phyloP scores from a whole-genome alignment of 2,797 vertebrate genomes.

The Pipistrellus pygmaeus region DNA sequence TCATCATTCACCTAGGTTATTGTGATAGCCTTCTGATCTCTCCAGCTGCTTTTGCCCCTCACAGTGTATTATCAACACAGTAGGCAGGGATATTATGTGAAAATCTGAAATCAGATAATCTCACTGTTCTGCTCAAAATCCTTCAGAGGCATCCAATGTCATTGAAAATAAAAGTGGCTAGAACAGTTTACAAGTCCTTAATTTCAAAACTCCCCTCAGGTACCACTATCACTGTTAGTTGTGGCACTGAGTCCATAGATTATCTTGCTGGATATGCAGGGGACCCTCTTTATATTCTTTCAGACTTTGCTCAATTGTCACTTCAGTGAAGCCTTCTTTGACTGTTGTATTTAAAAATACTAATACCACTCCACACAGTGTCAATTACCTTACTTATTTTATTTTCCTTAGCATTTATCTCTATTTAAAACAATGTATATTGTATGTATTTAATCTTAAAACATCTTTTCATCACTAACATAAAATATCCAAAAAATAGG shows the following conservation, averaged over 20 bases:
- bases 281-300: not conserved
- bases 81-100: not conserved
- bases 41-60: not conserved
- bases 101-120: not conserved
- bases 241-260: not conserved
- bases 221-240: not conserved
- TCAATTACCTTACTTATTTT: not conserved
- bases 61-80: not conserved
- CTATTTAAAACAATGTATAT: not conserved
- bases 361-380: not conserved
- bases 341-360: not conserved
- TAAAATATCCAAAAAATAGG: not conserved
- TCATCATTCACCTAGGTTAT: not conserved
- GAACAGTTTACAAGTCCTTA: not conserved
- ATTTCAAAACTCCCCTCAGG: not conserved
- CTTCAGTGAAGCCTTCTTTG: not conserved
- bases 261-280: not conserved
- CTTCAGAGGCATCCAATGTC: not conserved
- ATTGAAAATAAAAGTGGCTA: not conserved
- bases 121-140: not conserved
- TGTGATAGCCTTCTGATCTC: not conserved
- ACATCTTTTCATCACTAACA: not conserved
- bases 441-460: not conserved
- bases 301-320: not conserved
- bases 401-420: not conserved